A percentile compares a stretch with the other conserved stretches of the same genome.
phyloP scores from a whole-genome alignment of 2,888 invertebrate species.

The Apeira syringaria region DNA sequence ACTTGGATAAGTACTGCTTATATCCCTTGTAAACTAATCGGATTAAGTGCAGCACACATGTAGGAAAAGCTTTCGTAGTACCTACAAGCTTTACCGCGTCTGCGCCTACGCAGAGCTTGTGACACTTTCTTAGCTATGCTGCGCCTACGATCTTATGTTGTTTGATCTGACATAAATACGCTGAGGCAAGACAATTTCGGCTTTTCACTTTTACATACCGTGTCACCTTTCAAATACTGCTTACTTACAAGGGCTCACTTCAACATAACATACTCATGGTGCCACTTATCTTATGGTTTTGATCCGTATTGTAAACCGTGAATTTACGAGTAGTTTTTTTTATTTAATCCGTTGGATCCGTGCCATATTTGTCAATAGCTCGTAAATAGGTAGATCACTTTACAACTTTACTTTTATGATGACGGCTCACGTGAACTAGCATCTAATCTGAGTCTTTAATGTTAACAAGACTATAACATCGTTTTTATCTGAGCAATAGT shows the following conservation, averaged over 20 bases:
- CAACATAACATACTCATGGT: constrained; percentile 16
- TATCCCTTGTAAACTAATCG: constrained; percentile 49
- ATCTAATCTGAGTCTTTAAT: constrained; percentile 6
- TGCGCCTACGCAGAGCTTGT: constrained; percentile 64
- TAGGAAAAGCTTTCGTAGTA: constrained; percentile 43
- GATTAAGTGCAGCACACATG: constrained; percentile 53
- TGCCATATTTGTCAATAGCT: constrained; percentile 16
- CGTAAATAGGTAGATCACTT: constrained; percentile 9
- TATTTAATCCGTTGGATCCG: constrained; percentile 4
- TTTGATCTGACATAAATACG: constrained; percentile 62
- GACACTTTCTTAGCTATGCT: constrained; percentile 68
- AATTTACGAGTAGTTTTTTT: constrained; percentile 16
- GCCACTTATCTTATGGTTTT: constrained; percentile 18
- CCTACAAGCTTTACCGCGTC: constrained; percentile 44
- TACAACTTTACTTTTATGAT: constrained; percentile 15
- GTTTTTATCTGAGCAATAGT: constrained; percentile 6
- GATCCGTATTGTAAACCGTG: constrained; percentile 21
- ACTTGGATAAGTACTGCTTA: constrained; percentile 26
- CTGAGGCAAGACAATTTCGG: constrained; percentile 51
- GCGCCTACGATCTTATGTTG: constrained; percentile 61
- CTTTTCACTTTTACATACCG: constrained; percentile 45
- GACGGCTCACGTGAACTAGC: constrained; percentile 18
- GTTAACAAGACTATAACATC: constrained; percentile 2
- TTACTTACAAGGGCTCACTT: constrained; percentile 18
- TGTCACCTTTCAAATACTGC: constrained; percentile 40